Conservation (phyloP, 1,140 invertebrate genomes). For the Drosophila pectinifera region DNA sequence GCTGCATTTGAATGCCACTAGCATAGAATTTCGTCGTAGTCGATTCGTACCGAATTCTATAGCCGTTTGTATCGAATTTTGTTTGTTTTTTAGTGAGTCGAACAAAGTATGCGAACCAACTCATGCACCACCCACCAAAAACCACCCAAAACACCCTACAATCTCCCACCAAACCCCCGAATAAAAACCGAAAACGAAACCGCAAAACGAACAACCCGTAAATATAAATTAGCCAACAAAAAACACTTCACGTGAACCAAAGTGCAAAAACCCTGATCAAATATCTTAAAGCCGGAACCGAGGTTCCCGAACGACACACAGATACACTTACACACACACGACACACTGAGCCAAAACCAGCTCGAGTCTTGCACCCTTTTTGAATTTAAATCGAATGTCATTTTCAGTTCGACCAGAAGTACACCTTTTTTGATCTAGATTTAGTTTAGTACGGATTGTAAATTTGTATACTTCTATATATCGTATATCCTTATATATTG, state of each 20-base stretch:
- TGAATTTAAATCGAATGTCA: constrained; percentile 34
- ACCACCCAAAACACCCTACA: constrained; percentile 21
- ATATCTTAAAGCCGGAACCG: constrained; percentile 40
- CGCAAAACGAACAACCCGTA: constrained; percentile 38
- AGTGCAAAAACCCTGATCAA: constrained; percentile 47
- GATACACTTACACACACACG: constrained; percentile 30
- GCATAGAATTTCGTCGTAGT: constrained; percentile 71
- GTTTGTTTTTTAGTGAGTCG: constrained; percentile 84
- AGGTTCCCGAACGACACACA: constrained; percentile 42
- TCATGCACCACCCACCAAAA: constrained; percentile 68
- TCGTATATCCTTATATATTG: constrained; percentile 23
- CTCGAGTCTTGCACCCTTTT: constrained; percentile 42
- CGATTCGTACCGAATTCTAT: constrained; percentile 72
- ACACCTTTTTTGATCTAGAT: constrained; percentile 44
- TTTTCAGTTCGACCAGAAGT: constrained; percentile 50
- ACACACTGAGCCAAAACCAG: constrained; percentile 32
- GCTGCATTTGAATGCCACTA: constrained; percentile 74
- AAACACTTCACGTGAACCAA: constrained; percentile 39
- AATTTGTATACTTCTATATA: constrained; percentile 44
- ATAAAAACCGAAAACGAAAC: constrained; percentile 39
- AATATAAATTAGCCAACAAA: background rate
- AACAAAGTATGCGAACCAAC: constrained; percentile 84
- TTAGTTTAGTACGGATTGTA: constrained; percentile 43
- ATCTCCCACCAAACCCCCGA: constrained; percentile 14
- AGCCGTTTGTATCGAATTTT: constrained; percentile 84